A percentile compares a stretch with the other conserved stretches of the same genome.
phyloP scores from a whole-genome alignment of 2,888 invertebrate genomes.

The Operophtera brumata region DNA sequence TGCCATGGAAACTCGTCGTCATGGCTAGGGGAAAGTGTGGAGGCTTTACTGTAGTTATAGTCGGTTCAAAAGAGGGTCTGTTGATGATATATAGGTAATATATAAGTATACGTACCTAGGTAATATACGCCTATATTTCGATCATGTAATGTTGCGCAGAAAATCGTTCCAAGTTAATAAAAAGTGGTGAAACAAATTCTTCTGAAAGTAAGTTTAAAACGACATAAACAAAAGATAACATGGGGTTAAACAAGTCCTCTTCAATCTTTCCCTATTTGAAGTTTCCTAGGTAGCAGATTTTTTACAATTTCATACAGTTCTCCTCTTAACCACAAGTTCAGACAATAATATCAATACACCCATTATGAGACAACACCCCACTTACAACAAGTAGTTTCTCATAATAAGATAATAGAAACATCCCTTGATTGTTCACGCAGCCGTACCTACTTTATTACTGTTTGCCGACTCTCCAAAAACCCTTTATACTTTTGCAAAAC shows the following conservation, averaged over 20 bases:
- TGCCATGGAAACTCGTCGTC: constrained; percentile 59
- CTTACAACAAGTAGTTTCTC: constrained; percentile 27
- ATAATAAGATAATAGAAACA: constrained; percentile 34
- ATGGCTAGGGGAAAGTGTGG: constrained; percentile 70
- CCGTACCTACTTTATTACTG: constrained; percentile 34
- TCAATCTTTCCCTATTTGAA: neutral
- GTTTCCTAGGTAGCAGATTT: neutral
- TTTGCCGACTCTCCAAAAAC: constrained; percentile 45
- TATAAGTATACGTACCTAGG: constrained; percentile 3
- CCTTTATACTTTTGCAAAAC: constrained; percentile 61
- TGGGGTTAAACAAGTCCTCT: neutral
- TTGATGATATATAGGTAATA: constrained; percentile 17
- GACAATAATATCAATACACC: constrained; percentile 4
- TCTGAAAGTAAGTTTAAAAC: neutral
- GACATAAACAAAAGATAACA: too few relatives aligned
- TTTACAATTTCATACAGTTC: neutral
- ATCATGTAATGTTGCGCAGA: neutral
- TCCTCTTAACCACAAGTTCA: neutral
- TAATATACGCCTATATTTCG: neutral
- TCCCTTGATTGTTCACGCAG: constrained; percentile 26
- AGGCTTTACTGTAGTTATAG: constrained; percentile 52
- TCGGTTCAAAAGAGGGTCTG: constrained; percentile 31
- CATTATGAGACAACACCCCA: constrained; percentile 18
- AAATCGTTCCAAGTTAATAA: neutral
- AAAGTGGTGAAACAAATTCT: neutral